Conservation (phyloP, 2,113 vertebrate genomes). For the Platysteira castanea region DNA sequence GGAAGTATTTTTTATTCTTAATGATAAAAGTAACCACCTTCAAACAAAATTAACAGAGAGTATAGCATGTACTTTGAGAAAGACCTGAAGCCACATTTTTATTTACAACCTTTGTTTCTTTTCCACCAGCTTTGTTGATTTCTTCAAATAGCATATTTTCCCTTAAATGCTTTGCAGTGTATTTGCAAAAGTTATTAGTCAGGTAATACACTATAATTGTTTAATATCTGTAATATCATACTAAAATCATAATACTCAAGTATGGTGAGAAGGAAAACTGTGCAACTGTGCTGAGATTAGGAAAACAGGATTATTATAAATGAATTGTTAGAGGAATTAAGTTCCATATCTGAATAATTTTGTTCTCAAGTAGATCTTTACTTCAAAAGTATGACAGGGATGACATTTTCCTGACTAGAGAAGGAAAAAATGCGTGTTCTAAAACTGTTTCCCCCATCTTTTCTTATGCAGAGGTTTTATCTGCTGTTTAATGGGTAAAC, state of each 20-base stretch:
- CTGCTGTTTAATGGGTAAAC: conserved; percentile 90
- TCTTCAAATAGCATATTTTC: not conserved
- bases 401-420: conserved; percentile 46
- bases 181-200: not conserved
- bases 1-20: not conserved
- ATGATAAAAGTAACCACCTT: not conserved
- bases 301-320: not conserved
- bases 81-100: not conserved
- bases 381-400: conserved; percentile 56
- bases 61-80: not conserved
- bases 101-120: not conserved
- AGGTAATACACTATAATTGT: not conserved
- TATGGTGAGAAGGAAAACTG: not conserved
- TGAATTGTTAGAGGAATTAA: not conserved
- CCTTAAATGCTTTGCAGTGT: not conserved
- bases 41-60: not conserved
- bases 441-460: conserved; percentile 58
- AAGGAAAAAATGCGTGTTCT: conserved; percentile 49
- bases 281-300: not conserved
- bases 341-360: conserved; percentile 15
- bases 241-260: not conserved
- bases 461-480: conserved; percentile 84
- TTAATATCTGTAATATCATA: not conserved
- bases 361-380: conserved; percentile 47
- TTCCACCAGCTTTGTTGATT: not conserved